Percentiles rank a stretch among this genome's conserved stretches.
Evolutionary conservation across 2,888 invertebrate genomes (phyloP).

Genomic region (Drosophila mimetica): DNA sequence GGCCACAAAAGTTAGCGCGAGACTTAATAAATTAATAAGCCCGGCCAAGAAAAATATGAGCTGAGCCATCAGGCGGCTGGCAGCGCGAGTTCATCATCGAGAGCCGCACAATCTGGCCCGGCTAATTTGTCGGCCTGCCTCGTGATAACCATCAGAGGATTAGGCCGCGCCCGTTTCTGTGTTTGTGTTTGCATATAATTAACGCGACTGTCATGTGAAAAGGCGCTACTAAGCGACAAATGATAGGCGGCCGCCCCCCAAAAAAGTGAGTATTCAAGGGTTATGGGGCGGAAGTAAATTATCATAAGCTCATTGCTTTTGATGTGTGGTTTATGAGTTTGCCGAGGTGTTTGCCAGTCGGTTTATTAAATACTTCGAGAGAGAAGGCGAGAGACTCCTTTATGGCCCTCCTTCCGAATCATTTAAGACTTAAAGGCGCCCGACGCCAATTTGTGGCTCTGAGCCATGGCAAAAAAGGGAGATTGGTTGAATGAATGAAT

Average conservation of each 20-base stretch:
- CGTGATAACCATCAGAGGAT: slow-evolving; percentile 48
- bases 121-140: slow-evolving; percentile 63
- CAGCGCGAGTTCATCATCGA: slow-evolving; percentile 46
- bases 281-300: slow-evolving; percentile 25
- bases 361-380: slow-evolving; percentile 28
- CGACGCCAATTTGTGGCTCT: slow-evolving; percentile 48
- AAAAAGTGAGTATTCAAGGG: slow-evolving; percentile 20
- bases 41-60: slow-evolving; percentile 47
- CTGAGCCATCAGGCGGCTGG: slow-evolving; percentile 15
- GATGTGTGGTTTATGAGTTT: slow-evolving; percentile 30
- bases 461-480: slow-evolving; percentile 28
- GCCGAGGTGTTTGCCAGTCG: slow-evolving; percentile 23
- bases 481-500: slow-evolving; percentile 4
- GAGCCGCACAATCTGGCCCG: slow-evolving; percentile 44
- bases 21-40: slow-evolving; percentile 58
- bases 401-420: slow-evolving; percentile 36
- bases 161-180: slow-evolving; percentile 29
- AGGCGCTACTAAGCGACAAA: slow-evolving; percentile 28
- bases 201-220: slow-evolving; percentile 49
- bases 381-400: slow-evolving; percentile 13
- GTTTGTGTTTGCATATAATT: slow-evolving; percentile 73
- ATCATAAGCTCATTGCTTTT: slow-evolving; percentile 32
- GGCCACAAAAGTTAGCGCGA: slow-evolving; percentile 30
- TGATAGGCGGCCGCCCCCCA: slow-evolving; percentile 14
- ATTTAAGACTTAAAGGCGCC: slow-evolving; percentile 52